Conservation (phyloP, 1,140 invertebrate species). For the Drosophila sturtevanti region DNA sequence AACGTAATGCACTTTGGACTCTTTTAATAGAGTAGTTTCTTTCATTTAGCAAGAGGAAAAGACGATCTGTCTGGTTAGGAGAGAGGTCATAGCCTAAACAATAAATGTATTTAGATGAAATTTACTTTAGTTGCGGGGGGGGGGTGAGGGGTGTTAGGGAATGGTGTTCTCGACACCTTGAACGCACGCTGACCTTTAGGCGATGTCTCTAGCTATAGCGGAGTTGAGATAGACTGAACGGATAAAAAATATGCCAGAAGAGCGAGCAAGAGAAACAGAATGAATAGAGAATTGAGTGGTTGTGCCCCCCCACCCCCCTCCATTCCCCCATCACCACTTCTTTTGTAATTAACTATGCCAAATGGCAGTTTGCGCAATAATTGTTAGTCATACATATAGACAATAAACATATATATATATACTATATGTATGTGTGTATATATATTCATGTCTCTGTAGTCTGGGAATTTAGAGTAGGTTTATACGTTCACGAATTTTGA, state of each 20-base stretch:
- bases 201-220: slow-evolving; percentile 12
- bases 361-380: slow-evolving; percentile 60
- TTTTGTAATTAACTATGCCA: slow-evolving; percentile 62
- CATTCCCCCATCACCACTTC: not conserved
- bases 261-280: not conserved
- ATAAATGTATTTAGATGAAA: not conserved
- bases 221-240: slow-evolving; percentile 1
- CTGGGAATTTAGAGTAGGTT: not conserved
- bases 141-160: not conserved
- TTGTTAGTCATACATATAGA: slow-evolving; percentile 40
- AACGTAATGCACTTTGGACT: slow-evolving; percentile 21
- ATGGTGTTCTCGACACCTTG: slow-evolving; percentile 61
- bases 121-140: not conserved
- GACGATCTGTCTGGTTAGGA: not conserved
- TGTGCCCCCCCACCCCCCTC: too few relatives aligned
- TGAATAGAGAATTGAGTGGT: slow-evolving; percentile 16
- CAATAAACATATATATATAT: not conserved
- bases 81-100: slow-evolving; percentile 38
- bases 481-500: not conserved
- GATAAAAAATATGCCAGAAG: not conserved
- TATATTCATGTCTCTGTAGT: not conserved
- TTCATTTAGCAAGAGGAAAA: not conserved
- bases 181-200: slow-evolving; percentile 58
- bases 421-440: not conserved
- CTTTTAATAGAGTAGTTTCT: not conserved